These are phyloP conservation scores for Epirrita christyi DNA, from an alignment of 2,888 invertebrate species.

Conservation along the genomic window DNA sequence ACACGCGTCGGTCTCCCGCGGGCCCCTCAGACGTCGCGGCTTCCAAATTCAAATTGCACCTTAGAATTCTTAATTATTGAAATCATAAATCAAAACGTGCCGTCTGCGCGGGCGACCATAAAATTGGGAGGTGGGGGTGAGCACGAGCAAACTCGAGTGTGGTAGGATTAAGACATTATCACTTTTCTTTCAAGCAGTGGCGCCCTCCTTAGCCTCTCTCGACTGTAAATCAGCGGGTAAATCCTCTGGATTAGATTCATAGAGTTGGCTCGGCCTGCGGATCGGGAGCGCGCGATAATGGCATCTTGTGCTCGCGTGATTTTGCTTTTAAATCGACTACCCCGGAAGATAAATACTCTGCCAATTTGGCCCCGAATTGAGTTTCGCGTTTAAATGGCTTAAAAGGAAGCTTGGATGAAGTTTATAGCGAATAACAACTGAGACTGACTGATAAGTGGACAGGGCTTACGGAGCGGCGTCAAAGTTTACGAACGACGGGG, in stretches of 20 bases:
- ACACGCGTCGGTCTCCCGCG: constrained; percentile 79
- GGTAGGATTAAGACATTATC: constrained; percentile 88
- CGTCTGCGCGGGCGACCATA: constrained; percentile 82
- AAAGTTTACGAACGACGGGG: constrained; percentile 17
- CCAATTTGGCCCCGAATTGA: constrained; percentile 73
- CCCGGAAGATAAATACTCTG: constrained; percentile 77
- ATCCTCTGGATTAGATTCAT: constrained; percentile 85
- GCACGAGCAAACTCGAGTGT: constrained; percentile 74
- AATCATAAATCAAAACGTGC: constrained; percentile 84
- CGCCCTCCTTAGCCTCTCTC: constrained; percentile 73
- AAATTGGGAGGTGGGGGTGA: constrained; percentile 68
- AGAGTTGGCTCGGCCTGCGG: constrained; percentile 82
- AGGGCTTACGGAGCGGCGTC: constrained; percentile 36
- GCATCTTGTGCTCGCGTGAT: constrained; percentile 82
- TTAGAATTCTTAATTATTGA: constrained; percentile 85
- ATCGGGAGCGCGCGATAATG: constrained; percentile 78
- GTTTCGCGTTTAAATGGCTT: constrained; percentile 74
- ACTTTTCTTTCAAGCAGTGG: constrained; percentile 85
- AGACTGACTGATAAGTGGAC: constrained; percentile 70
- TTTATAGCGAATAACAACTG: constrained; percentile 72
- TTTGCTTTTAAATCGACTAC: constrained; percentile 83
- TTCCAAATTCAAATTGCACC: constrained; percentile 83
- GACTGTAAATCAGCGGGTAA: constrained; percentile 84
- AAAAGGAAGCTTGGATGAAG: constrained; percentile 61
- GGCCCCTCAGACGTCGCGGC: constrained; percentile 70